These are phyloP conservation scores for Nephotettix cincticeps DNA, from an alignment of 1,140 invertebrate genomes.

Conservation along the genomic window DNA sequence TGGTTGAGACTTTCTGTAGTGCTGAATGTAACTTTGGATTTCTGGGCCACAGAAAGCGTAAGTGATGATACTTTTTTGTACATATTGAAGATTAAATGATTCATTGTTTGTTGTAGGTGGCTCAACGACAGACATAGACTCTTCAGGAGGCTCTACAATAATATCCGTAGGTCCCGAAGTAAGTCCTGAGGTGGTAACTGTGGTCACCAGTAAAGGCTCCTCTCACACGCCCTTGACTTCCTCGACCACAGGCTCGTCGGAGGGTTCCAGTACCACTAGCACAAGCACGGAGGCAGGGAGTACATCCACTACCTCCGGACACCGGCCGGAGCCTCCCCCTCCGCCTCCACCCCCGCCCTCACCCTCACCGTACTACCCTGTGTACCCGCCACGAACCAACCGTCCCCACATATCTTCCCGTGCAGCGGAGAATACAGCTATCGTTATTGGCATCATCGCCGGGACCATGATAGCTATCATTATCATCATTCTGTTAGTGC, in stretches of 20 bases:
- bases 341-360: conserved; percentile 31
- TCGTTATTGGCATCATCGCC: conserved; percentile 88
- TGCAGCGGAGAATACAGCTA: conserved; percentile 67
- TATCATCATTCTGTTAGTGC: conserved; percentile 83
- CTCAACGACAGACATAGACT: background rate
- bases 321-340: conserved; percentile 29
- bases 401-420: conserved; percentile 67
- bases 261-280: background rate
- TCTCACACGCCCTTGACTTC: conserved; percentile 9
- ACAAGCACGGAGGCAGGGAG: conserved; percentile 16
- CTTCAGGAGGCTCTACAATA: background rate
- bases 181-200: conserved; percentile 27
- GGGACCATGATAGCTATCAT: conserved; percentile 89
- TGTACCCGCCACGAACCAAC: conserved; percentile 41
- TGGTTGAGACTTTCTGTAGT: too few relatives aligned
- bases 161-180: conserved; percentile 7
- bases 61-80: too few relatives aligned
- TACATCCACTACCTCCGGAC: conserved; percentile 36
- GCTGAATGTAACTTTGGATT: too few relatives aligned
- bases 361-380: conserved; percentile 27
- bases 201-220: conserved; percentile 24
- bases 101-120: background rate
- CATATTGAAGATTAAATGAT: background rate
- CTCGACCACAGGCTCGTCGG: conserved; percentile 29
- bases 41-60: too few relatives aligned